Evolutionary conservation across 2,888 invertebrate genomes (phyloP), one percentile per base, ranked within the genome.

Genomic region (Cepaea hortensis): DNA sequence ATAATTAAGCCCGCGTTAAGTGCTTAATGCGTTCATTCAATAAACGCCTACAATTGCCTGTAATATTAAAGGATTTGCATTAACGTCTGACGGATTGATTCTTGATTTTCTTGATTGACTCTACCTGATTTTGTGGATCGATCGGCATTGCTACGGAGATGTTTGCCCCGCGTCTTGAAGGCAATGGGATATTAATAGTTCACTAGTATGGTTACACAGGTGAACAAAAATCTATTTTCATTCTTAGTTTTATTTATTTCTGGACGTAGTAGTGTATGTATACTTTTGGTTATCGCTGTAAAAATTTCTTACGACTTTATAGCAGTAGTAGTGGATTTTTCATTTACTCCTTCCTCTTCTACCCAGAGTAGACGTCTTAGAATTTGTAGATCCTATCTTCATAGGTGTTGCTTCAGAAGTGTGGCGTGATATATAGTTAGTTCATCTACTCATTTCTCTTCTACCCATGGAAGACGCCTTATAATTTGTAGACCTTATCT

Each of bases 1-100:
- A 68, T 35, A 68, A 68, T 65, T 35, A 81, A 68, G 23, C 46
- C 18, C 46, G 5, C 46, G 68, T n/a, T 81, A 65, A 81, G 81
- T 81, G 81, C 65, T 81, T 81, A 81, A 81, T 68, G 68, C 81
- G 23, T 35, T 81, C 81, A 46, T 65, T 81, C 81, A 81, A 81
- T 81, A 65, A 1, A 35, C 68, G 81, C 81, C 81, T 48, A 65
- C 81, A 79, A 65, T 65, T 46, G 81, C 65, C 65, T 48, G 81
- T 9, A 65, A 65, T 68, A 20, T 61, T 20, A 9, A 18, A 7
- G 55, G 81, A 48, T 46, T 81, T 81, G 65, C 82, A 82, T 82
- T 82, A 48, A 9, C 65, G 9, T 4, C 50, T 20, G n/a, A 13
- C 72, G 55, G 35, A 72, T 72, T 72, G n/a, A 81, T 35, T 82